Conservation (phyloP, 2,888 invertebrate genomes). For the Sminthurides aquaticus region DNA sequence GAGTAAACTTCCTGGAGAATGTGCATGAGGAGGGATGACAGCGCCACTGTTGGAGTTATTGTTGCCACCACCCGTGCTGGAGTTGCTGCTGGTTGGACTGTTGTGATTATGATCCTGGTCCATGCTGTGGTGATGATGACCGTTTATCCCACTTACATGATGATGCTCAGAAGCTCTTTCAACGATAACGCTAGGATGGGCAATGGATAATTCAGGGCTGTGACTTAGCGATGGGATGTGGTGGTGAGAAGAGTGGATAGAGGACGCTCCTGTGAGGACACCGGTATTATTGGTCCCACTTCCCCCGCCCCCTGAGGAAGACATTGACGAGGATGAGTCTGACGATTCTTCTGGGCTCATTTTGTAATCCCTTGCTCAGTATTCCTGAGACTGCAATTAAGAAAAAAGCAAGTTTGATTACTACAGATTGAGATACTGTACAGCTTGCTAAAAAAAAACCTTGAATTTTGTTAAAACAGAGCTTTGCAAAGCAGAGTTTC, state of each 20-base stretch:
- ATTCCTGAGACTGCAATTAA: too few species aligned
- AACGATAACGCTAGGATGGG: slow-evolving; percentile 35
- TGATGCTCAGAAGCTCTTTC: slow-evolving; percentile 28
- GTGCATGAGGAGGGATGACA: background rate
- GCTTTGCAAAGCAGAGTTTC: too few species aligned
- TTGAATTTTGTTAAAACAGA: too few species aligned
- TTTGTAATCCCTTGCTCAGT: too few species aligned
- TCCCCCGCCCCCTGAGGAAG: background rate
- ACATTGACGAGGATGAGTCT: slow-evolving; percentile 4
- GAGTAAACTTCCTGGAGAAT: background rate
- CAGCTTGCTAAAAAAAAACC: too few species aligned
- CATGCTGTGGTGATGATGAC: background rate
- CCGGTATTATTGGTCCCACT: background rate
- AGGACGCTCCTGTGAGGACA: background rate
- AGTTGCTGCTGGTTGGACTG: background rate
- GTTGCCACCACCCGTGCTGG: background rate
- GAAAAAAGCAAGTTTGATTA: too few species aligned
- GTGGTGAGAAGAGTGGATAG: slow-evolving; percentile 5
- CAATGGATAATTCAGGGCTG: background rate
- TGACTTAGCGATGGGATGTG: slow-evolving; percentile 3
- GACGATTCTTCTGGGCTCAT: slow-evolving; percentile 2
- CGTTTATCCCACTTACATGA: slow-evolving; percentile 7
- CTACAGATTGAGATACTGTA: too few species aligned
- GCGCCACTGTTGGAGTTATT: background rate
- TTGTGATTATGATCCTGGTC: slow-evolving; percentile 6